Conservation (phyloP, 2,113 vertebrate species). For the Otocyon megalotis region DNA sequence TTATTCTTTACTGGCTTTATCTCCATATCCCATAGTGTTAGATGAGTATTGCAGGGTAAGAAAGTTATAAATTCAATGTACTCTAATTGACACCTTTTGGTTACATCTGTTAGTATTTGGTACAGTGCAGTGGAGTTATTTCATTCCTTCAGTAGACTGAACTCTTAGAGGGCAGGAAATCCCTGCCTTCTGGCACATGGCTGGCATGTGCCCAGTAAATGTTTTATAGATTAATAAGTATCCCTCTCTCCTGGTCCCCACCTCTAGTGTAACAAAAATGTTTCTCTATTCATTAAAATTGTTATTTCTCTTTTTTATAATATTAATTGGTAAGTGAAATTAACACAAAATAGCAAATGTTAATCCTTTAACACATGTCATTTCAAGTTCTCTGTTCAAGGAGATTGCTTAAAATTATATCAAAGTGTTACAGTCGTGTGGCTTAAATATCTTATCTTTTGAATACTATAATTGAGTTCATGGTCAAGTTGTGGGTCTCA, state of each 20-base stretch:
- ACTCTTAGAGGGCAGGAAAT: neutral
- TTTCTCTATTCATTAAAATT: neutral
- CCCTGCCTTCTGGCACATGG: neutral
- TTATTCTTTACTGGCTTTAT: neutral
- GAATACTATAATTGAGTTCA: neutral
- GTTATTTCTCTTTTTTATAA: neutral
- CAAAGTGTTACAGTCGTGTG: neutral
- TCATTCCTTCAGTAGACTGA: neutral
- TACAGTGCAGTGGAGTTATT: neutral
- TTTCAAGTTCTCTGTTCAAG: neutral
- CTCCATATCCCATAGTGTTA: neutral
- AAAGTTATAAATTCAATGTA: neutral
- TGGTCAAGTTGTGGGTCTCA: neutral
- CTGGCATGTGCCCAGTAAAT: neutral
- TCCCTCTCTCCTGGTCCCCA: neutral
- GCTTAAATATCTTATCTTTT: neutral
- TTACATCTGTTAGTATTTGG: neutral
- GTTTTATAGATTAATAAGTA: neutral
- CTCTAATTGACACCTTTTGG: neutral
- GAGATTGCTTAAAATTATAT: neutral
- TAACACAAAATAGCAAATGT: neutral
- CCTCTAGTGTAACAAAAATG: neutral
- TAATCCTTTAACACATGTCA: neutral
- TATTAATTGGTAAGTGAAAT: neutral
- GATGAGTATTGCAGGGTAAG: neutral